Base-by-base conservation (phyloP, 2,113 vertebrate genomes). In the Pituophis catenifer region DNA sequence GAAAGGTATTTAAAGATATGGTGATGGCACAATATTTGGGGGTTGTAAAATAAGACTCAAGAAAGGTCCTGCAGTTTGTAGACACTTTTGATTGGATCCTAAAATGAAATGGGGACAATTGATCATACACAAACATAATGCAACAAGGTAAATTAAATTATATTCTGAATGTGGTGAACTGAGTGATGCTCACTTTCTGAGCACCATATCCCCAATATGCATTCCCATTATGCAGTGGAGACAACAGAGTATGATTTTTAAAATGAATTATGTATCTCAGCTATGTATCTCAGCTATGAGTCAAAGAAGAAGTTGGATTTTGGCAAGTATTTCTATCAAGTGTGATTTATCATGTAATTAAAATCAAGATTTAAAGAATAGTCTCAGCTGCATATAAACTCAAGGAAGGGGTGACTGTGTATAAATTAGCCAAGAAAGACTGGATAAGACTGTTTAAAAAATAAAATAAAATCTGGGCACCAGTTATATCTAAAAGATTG, bases 141-240 rank as follows among this genome's bases (percentile, higher is more conserved):
- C 23, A n/a, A 19, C 54, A 89, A 58, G 38, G 1, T 89, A 38
- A 53, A 53, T 53, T 53, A 53, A 89, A 57, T 57, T 89, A 44
- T 44, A 89, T 44, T 89, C 54, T 29, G 33, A 44, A 58, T 38
- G 11, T 58, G n/a, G 19, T 57, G 54, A 48, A 38, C 23, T 33
- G 90, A 26, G 23, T 12, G 7, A 89, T 93, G 62, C 92, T 96
- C 91, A 38, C 53, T 89, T 93, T 75, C 23, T 93, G 62, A 81
- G 33, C 92, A 38, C 2, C 93, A 58, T 92, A 95, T 21, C 52
- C 12, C 8, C 21, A 59, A 17, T 57, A 65, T 52, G 8, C 50
- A 21, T 58, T 24, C 29, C 58, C 57, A 9, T 59, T 53, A 33
- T 58, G n/a, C 10, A 92, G 50, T 58, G 52, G 17, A 86, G 23